Base-by-base conservation (phyloP, 1,140 invertebrate genomes). In the Nebria ingens region DNA sequence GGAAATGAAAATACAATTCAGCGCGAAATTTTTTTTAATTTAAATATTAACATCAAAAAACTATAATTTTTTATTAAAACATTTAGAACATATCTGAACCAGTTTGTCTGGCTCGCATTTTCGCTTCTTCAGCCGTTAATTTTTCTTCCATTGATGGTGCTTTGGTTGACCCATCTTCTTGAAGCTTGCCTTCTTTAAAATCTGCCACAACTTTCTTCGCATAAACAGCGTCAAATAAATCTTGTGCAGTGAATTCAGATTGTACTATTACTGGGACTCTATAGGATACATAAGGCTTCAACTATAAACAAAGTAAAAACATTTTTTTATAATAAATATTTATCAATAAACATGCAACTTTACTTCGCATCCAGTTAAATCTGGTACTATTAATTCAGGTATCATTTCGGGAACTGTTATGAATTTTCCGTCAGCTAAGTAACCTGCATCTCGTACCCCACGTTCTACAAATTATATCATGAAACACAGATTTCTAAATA, bases 281-380 rank as follows among this genome's bases (percentile, higher is more conserved):
- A 63, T 97, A 97, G 0, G 91, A 91, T 0, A 97, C 94, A 67
- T 98, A 98, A 0, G 95, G 91, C 71, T 94, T 95, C 20, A 98
- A 73, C 73, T 83, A 69, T 51, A 80, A 83, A 58, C 59, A 57
- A 58, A 59, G 49, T 54, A 45, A 12, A 12, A 12, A 11, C 6
- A 45, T 45, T 9, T 17, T 45, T 12, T 12, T 45, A 12, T 45
- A 6, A 45, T 45, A 45, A n/a, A 45, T 45, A 11, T 4, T 11
- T 53, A 49, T 56, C 66, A 62, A n/a, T n/a, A n/a, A n/a, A n/a
- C n/a, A n/a, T n/a, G n/a, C n/a, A n/a, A n/a, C n/a, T n/a, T n/a
- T 71, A 82, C 80, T 61, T 84, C 70, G 65, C 79, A 91, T 57
- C 76, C 82, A 61, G 79, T 84, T 2, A 98, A 72, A 68, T 96